Conservation (phyloP, 2,888 invertebrate species). For the Phyllotreta cruciferae region DNA sequence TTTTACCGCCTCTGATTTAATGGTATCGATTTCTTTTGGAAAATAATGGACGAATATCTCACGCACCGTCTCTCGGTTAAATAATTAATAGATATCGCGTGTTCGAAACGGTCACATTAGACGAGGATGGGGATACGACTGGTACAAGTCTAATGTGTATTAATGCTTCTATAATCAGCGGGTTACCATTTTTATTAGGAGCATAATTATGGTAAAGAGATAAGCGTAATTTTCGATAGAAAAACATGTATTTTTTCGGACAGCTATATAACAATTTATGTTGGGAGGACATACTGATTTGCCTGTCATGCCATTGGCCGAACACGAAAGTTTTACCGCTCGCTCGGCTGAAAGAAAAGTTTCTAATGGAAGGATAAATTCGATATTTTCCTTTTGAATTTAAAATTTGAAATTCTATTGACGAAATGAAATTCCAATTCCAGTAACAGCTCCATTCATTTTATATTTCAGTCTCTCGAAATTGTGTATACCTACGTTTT, state of each 20-base stretch:
- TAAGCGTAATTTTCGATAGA: slow-evolving; percentile 35
- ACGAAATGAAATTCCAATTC: no score
- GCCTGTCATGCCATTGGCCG: slow-evolving; percentile 28
- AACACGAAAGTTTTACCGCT: neutral
- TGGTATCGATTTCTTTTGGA: slow-evolving; percentile 40
- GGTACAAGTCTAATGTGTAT: slow-evolving; percentile 46
- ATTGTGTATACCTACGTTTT: neutral
- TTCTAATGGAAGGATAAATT: slow-evolving; percentile 2
- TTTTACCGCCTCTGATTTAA: slow-evolving; percentile 38
- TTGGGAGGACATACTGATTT: slow-evolving; percentile 25
- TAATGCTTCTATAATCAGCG: slow-evolving; percentile 48
- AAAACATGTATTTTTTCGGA: slow-evolving; percentile 31
- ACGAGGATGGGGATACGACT: slow-evolving; percentile 35
- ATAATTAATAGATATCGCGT: slow-evolving; percentile 48
- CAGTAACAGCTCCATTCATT: no score
- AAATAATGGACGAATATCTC: slow-evolving; percentile 39
- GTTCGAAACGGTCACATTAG: slow-evolving; percentile 45
- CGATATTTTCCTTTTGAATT: no score
- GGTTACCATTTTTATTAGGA: slow-evolving; percentile 45
- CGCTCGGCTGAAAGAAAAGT: neutral
- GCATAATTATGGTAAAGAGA: slow-evolving; percentile 42
- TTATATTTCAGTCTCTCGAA: no score
- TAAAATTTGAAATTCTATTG: no score
- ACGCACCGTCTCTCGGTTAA: slow-evolving; percentile 38
- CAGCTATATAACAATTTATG: slow-evolving; percentile 25